A percentile compares a stretch with the other conserved stretches of the same genome.
These are phyloP conservation scores for Penaeus vannamei DNA, from an alignment of 1,140 invertebrate genomes.

Conservation along the genomic window DNA sequence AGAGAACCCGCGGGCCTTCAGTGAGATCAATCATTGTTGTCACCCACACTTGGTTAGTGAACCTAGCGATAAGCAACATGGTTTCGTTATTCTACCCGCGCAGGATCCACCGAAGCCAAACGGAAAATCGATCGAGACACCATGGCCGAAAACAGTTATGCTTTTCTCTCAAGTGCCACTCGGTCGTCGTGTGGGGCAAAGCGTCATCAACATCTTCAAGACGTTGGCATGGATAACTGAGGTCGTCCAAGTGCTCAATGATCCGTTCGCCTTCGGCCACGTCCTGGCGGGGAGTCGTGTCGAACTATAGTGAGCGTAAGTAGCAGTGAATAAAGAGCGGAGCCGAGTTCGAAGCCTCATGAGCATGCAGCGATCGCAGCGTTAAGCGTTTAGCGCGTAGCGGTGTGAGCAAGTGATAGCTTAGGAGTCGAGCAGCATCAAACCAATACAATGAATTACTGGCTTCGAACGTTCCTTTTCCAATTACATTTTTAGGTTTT, in stretches of 20 bases:
- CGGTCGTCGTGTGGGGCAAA: no score
- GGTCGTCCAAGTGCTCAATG: neutral
- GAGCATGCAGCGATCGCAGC: conserved; percentile 26
- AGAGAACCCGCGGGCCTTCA: neutral
- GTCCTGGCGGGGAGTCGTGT: conserved; percentile 40
- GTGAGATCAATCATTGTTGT: conserved; percentile 50
- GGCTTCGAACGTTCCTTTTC: conserved; percentile 50
- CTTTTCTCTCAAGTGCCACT: no score
- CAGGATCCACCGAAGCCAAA: conserved; percentile 13
- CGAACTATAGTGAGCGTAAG: conserved; percentile 32
- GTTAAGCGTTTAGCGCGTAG: conserved; percentile 42
- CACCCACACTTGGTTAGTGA: conserved; percentile 65
- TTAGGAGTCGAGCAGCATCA: conserved; percentile 11
- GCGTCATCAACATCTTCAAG: no score
- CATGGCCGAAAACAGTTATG: no score
- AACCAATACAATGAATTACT: conserved; percentile 13
- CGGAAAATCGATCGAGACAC: no score
- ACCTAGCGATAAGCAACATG: conserved; percentile 56
- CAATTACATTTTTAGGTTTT: conserved; percentile 7
- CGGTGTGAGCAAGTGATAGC: conserved; percentile 36
- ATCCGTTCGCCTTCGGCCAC: neutral
- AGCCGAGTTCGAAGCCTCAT: conserved; percentile 51
- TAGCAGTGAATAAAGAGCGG: conserved; percentile 38
- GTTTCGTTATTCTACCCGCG: conserved; percentile 21
- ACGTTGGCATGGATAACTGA: no score